phyloP scores from a whole-genome alignment of 2,797 vertebrate genomes.

The Ispidina lecontei region DNA sequence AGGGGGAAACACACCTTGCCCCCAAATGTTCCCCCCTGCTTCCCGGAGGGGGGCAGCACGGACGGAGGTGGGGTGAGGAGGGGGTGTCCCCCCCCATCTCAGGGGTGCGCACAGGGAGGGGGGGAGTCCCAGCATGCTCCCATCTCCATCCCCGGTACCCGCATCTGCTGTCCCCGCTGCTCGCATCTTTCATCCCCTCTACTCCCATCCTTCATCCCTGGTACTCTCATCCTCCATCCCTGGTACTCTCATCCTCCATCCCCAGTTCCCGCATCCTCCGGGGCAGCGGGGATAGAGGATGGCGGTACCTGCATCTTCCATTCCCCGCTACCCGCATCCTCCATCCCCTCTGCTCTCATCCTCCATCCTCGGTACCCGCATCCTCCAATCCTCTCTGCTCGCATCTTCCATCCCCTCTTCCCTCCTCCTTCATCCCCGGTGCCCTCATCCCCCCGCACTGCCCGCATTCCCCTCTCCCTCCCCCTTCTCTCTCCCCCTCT shows the following conservation, averaged over 20 bases:
- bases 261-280: not conserved
- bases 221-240: not conserved
- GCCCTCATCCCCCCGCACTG: not conserved
- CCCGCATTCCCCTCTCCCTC: not conserved
- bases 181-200: not conserved
- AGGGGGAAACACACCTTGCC: not conserved
- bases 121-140: not conserved
- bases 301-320: not conserved
- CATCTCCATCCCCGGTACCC: not conserved
- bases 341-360: not conserved
- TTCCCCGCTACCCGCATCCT: not conserved
- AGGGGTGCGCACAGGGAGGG: not conserved
- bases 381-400: not conserved
- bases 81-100: not conserved
- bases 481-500: not conserved
- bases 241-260: not conserved
- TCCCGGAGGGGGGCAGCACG: not conserved
- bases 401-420: not conserved
- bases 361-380: not conserved
- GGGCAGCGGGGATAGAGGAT: not conserved
- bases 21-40: not conserved
- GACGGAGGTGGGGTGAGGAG: not conserved
- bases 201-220: not conserved
- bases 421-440: not conserved
- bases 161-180: not conserved